Base-by-base conservation (phyloP, 2,113 vertebrate genomes). In the Muntiacus muntjak region DNA sequence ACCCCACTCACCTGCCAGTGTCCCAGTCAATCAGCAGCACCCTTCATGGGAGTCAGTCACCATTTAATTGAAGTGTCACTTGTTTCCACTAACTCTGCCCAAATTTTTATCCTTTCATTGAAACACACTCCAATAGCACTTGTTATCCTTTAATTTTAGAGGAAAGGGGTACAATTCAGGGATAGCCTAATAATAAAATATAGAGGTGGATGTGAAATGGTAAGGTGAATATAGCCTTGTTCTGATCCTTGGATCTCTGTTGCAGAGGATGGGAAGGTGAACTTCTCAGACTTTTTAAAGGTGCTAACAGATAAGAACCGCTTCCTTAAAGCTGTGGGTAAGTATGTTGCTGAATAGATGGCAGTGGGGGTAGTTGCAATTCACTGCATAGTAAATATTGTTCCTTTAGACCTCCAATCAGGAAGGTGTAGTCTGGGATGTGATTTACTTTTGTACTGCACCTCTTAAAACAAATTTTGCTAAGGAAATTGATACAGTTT, bases 251-350 rank as follows among this genome's bases (percentile, higher is more conserved):
- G 19, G 19, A 57, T 87, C 96, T 98, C 79, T 95, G 26, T 98
- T 98, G 64, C 96, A 99, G 98, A 97, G 95, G 98, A 98, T 47
- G 97, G 97, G 62, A 98, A 96, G 3, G 96, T 98, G 94, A 98
- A 95, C 92, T 99, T 98, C 97, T 98, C 96, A 16, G 98, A 98
- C 84, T 98, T 98, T 55, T 85, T 98, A 67, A 97, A 93, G 26
- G 96, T 96, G 26, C 26, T 98, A 40, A 98, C 96, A 94, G 98
- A 98, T 96, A 95, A 89, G 57, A 97, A 91, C 45, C 78, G 14
- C 94, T 99, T 99, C 25, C 17, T 98, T 28, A 98, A 89, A 47
- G 97, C 98, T 54, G 84, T 96, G 78, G 95, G 98, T 98, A 43
- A 98, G 98, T 96, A 60, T 50, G 0, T 21, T 87, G 33, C 43